Evolutionary conservation across 1,140 invertebrate species (phyloP).

Genomic region (Pseudomyrmex pallidus): DNA sequence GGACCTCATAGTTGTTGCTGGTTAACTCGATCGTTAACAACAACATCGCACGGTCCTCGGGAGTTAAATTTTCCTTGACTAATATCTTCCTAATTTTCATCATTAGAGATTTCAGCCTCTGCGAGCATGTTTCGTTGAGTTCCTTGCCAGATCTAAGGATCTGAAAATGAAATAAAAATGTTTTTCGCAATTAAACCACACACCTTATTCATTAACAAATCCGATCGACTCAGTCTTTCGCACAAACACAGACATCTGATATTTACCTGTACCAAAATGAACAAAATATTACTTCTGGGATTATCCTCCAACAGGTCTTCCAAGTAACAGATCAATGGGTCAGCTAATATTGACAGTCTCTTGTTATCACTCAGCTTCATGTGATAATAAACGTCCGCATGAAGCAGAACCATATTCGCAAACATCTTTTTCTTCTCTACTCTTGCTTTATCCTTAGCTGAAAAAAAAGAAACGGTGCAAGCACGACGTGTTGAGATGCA

Average conservation of each 20-base stretch:
- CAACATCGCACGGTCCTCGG: slow-evolving; percentile 27
- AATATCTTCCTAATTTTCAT: slow-evolving; percentile 35
- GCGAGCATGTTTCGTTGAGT: not conserved
- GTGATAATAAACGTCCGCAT: slow-evolving; percentile 42
- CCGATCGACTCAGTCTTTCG: not conserved
- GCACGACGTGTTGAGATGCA: not conserved
- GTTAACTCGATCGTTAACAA: slow-evolving; percentile 53
- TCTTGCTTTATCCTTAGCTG: slow-evolving; percentile 29
- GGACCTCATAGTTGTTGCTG: slow-evolving; percentile 14
- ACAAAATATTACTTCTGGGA: slow-evolving; percentile 29
- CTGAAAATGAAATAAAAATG: slow-evolving; percentile 28
- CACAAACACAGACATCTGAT: not conserved
- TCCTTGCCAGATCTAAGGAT: slow-evolving; percentile 33
- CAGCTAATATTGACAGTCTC: not conserved
- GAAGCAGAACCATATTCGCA: slow-evolving; percentile 40
- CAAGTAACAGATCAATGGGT: slow-evolving; percentile 48
- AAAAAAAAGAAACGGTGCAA: not conserved
- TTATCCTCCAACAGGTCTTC: slow-evolving; percentile 41
- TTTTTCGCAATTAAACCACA: not conserved
- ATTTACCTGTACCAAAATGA: slow-evolving; percentile 49
- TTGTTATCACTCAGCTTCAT: slow-evolving; percentile 19
- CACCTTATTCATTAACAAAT: not conserved
- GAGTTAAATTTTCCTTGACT: not conserved
- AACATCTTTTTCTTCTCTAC: not conserved
- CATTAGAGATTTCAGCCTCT: slow-evolving; percentile 25